Evolutionary conservation across 2,113 vertebrate species (phyloP), one percentile per base, ranked within the genome.

Genomic region (Poeciliopsis turrubarensis): DNA sequence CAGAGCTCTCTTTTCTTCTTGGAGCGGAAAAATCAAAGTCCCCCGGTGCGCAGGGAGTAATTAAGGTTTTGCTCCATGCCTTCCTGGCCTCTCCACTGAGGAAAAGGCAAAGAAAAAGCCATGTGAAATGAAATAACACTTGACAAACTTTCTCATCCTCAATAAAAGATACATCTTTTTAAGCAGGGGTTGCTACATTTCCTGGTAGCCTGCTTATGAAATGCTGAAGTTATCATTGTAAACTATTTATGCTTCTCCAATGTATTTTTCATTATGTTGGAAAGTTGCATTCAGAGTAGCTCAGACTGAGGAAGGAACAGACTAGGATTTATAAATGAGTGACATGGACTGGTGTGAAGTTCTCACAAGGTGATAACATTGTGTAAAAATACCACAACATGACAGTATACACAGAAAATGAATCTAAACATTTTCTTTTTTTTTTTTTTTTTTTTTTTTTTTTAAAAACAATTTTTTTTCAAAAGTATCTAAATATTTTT

Each of bases 41-140:
- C 90, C 90, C 89, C 41, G 80, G 77, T 89, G 92, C 60, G 83
- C 86, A 83, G 78, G 78, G 89, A 93, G 91, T 93, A 92, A 94
- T 93, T 92, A 92, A 83, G 86, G 85, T 89, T 90, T 89, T 91
- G 87, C 84, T 86, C 78, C 68, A 54, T 93, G 91, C 81, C 85
- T 90, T 79, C 78, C 81, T 87, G 89, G 85, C 87, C 88, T 85
- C 79, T 71, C 41, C 73, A 68, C 84, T 75, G 84, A 84, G 37
- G 71, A 74, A 54, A 5, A 83, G 78, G 44, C 65, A 77, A 75
- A 77, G 26, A 22, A 57, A 57, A n/a, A 67, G 37, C 70, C 65
- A 60, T 67, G 75, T 73, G 57, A 85, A 77, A 83, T 87, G 71
- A 60, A 82, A 72, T 66, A 75, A 70, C 61, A 68, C 65, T 80